Conservation (phyloP, 2,888 invertebrate genomes). For the Nudaria mundana region DNA sequence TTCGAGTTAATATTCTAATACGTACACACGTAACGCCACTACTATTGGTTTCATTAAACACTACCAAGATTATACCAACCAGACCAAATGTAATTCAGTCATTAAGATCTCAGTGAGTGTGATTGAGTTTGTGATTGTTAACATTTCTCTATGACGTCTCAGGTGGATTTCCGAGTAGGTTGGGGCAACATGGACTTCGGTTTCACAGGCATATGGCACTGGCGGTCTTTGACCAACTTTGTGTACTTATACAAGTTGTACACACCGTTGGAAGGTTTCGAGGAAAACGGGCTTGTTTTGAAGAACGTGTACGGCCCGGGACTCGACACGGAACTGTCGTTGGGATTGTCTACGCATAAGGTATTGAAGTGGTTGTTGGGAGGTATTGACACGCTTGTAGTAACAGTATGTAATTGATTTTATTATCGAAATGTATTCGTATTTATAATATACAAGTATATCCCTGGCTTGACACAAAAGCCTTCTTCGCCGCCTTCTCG, state of each 20-base stretch:
- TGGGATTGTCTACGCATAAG: slow-evolving; percentile 86
- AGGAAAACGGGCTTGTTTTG: slow-evolving; percentile 88
- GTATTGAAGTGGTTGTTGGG: too few relatives aligned
- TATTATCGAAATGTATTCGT: too few relatives aligned
- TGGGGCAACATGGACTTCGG: slow-evolving; percentile 89
- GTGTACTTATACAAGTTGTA: slow-evolving; percentile 89
- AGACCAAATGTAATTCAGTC: too few relatives aligned
- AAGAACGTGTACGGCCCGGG: slow-evolving; percentile 84
- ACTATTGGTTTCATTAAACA: too few relatives aligned
- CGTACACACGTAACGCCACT: too few relatives aligned
- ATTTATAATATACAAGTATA: too few relatives aligned
- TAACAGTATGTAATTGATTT: too few relatives aligned
- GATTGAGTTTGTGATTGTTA: not conserved
- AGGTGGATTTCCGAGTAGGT: slow-evolving; percentile 88
- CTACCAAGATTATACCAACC: too few relatives aligned
- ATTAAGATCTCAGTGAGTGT: not conserved
- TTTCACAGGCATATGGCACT: slow-evolving; percentile 90
- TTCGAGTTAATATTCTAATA: too few relatives aligned
- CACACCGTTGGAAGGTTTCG: slow-evolving; percentile 89
- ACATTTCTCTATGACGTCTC: slow-evolving; percentile 8
- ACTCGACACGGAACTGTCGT: slow-evolving; percentile 86
- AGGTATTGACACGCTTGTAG: too few relatives aligned
- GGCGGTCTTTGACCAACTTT: slow-evolving; percentile 84
- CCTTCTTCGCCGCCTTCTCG: too few relatives aligned
- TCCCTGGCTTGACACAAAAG: too few relatives aligned